Base-by-base conservation (phyloP, 1,140 invertebrate genomes). In the Brachystomella parvula region DNA sequence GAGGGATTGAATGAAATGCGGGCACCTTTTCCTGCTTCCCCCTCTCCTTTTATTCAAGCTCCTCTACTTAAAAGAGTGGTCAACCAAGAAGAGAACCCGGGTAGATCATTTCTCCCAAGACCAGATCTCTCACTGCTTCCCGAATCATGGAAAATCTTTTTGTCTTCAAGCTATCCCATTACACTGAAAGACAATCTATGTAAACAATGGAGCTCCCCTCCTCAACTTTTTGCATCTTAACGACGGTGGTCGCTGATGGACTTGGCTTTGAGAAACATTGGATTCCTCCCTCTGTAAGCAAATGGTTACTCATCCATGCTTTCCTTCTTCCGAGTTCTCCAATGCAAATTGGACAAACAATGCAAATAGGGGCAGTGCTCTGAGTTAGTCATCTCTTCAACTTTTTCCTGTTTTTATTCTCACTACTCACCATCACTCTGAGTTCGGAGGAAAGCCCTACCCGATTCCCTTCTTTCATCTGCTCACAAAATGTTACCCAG, bases 311-410 rank as follows among this genome's bases (percentile, higher is more conserved):
- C n/a, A n/a, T n/a, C n/a, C n/a, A n/a, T n/a, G n/a, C n/a, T n/a
- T n/a, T n/a, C n/a, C n/a, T n/a, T n/a, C n/a, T n/a, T n/a, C n/a
- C 19, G 60, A 56, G 47, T 67, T 24, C 58, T 69, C 63, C 61
- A 49, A 71, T 71, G 70, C 70, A 71, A 71, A 71, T 71, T 44
- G 58, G 64, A 61, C 66, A 68, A 68, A n/a, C 70, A 71, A 72
- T 69, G 71, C 67, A 72, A 72, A 69, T 72, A 71, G 64, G 70
- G 70, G 70, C 61, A 2, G 9, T 31, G 33, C 56, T 53, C 21
- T 60, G 15, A 44, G 9, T 44, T 44, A 44, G n/a, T n/a, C n/a
- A n/a, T n/a, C n/a, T n/a, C n/a, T n/a, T n/a, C n/a, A n/a, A n/a
- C n/a, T n/a, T n/a, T n/a, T n/a, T n/a, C n/a, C n/a, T n/a, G n/a